Percentiles rank a stretch among this genome's conserved stretches.
Evolutionary conservation across 2,113 vertebrate species (phyloP).

Genomic region (Bettongia penicillata): DNA sequence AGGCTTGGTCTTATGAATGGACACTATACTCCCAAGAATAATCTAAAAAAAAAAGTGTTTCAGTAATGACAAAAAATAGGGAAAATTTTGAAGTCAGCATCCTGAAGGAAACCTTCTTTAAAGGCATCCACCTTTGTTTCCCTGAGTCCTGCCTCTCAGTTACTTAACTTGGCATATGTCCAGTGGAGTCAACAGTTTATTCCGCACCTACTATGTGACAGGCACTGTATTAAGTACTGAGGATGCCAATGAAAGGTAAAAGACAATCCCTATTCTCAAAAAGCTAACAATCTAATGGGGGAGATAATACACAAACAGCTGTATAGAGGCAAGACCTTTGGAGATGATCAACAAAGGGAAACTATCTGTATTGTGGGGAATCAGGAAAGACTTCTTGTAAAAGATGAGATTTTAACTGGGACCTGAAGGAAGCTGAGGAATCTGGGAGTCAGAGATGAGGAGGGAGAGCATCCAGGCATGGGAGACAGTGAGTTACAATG

Average conservation of each 20-base stretch:
- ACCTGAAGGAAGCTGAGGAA: neutral
- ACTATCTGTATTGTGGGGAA: neutral
- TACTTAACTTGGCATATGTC: slow-evolving; percentile 18
- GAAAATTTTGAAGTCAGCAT: neutral
- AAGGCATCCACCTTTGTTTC: neutral
- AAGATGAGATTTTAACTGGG: neutral
- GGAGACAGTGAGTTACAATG: neutral
- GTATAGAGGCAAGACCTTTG: neutral
- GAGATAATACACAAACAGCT: neutral
- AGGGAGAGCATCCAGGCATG: neutral
- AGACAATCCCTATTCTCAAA: no score
- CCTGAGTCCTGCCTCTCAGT: neutral
- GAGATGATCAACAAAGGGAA: neutral
- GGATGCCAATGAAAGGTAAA: no score
- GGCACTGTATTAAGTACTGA: no score
- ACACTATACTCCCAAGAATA: neutral
- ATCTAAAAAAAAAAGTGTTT: neutral
- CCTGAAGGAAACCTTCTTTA: neutral
- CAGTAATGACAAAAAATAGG: neutral
- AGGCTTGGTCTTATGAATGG: neutral
- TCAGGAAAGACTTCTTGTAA: neutral
- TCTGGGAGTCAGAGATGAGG: neutral
- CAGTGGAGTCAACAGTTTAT: neutral
- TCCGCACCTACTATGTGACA: neutral
- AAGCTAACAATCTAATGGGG: neutral